Evolutionary conservation across 2,888 invertebrate genomes (phyloP).

Genomic region (Stenodema calcarata): DNA sequence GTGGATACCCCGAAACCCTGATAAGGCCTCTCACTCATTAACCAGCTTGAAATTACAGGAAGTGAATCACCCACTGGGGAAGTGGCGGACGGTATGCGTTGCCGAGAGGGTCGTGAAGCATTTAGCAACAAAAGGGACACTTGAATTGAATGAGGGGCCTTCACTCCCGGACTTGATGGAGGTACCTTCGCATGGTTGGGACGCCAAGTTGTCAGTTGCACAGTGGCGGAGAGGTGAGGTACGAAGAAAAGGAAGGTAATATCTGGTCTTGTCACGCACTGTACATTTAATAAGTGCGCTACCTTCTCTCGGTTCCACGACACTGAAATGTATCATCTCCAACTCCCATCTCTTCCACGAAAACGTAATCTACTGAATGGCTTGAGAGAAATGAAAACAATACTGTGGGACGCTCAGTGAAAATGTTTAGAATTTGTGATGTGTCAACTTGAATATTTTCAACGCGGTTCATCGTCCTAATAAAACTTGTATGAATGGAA

Average conservation of each 20-base stretch:
- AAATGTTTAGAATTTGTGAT: neutral
- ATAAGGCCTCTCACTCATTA: neutral
- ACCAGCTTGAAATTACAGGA: neutral
- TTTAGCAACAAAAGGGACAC: neutral
- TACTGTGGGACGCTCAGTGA: neutral
- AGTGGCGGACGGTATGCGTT: neutral
- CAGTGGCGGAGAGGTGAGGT: neutral
- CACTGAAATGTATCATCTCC: constrained; percentile 1
- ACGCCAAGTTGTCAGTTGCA: neutral
- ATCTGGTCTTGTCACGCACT: constrained; percentile 15
- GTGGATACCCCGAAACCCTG: neutral
- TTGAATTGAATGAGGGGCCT: neutral
- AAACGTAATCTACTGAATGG: neutral
- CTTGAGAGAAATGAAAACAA: neutral
- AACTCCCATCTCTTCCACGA: neutral
- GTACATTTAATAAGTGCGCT: constrained; percentile 12
- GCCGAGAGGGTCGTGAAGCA: neutral
- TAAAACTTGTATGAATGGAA: too few relatives aligned
- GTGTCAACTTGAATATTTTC: too few relatives aligned
- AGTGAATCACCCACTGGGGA: neutral
- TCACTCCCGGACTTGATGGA: neutral
- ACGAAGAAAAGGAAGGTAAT: constrained; percentile 18
- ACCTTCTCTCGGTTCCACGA: neutral
- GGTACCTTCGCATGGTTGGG: neutral
- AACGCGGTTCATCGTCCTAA: too few relatives aligned